Evolutionary conservation across 2,797 vertebrate species (phyloP).

Genomic region (Falco berigora): DNA sequence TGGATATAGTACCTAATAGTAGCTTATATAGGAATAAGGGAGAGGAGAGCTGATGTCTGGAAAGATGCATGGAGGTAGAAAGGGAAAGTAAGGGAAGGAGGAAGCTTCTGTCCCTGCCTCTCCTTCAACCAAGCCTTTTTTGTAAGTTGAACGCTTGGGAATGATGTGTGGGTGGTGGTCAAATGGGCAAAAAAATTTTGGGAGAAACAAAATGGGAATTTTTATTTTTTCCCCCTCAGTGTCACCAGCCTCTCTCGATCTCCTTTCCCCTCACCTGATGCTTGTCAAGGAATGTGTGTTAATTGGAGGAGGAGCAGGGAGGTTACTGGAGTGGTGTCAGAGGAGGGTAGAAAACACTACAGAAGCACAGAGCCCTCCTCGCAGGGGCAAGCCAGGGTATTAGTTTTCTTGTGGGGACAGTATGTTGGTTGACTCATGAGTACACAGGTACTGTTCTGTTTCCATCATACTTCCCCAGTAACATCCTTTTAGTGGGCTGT

Average conservation of each 20-base stretch:
- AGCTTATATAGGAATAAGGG: neutral
- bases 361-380: neutral
- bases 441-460: neutral
- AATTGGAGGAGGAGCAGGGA: neutral
- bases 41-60: neutral
- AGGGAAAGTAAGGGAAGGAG: neutral
- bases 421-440: neutral
- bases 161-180: neutral
- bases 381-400: neutral
- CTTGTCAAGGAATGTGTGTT: neutral
- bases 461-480: neutral
- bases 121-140: neutral
- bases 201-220: neutral
- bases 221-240: accelerated
- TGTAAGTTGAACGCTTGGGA: neutral
- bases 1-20: neutral
- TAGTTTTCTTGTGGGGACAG: neutral
- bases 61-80: neutral
- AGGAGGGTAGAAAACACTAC: neutral
- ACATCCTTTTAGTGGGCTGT: neutral
- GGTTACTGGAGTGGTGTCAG: neutral
- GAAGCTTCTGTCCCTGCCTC: too few relatives aligned
- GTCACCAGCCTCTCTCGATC: neutral
- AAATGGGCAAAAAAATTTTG: neutral
- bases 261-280: neutral